These are phyloP conservation scores for Toxotes chatareus DNA, from an alignment of 2,113 vertebrate genomes.

Conservation along the genomic window DNA sequence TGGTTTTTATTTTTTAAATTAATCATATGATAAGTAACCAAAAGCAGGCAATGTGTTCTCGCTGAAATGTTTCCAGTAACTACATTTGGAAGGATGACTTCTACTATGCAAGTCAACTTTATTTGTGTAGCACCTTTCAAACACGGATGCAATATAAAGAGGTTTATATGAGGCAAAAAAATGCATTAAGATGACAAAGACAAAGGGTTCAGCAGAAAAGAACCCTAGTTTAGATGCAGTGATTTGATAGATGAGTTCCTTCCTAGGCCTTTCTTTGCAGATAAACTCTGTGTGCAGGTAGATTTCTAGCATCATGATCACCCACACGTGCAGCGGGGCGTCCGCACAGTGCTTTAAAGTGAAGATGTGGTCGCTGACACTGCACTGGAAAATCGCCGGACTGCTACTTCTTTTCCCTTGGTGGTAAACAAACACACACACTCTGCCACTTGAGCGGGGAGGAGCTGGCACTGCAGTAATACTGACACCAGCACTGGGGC, in stretches of 20 bases:
- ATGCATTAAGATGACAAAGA: neutral
- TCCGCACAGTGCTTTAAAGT: constrained; percentile 39
- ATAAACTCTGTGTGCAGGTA: constrained; percentile 33
- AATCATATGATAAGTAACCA: neutral
- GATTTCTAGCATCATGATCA: constrained; percentile 19
- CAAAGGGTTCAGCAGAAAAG: no score
- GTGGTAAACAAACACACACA: constrained; percentile 73
- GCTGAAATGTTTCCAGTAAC: neutral
- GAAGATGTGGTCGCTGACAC: constrained; percentile 68
- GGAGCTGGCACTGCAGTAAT: constrained; percentile 68
- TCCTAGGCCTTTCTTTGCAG: constrained; percentile 20
- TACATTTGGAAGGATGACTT: no score
- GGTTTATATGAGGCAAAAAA: neutral
- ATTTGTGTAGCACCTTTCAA: neutral
- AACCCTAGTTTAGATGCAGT: neutral
- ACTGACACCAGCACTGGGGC: constrained; percentile 45
- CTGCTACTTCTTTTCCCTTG: constrained; percentile 78
- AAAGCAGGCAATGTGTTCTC: neutral
- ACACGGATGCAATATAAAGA: neutral
- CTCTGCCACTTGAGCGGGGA: constrained; percentile 56
- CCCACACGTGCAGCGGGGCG: constrained; percentile 38
- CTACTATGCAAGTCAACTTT: no score
- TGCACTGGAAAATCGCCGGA: constrained; percentile 61
- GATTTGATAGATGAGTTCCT: constrained; percentile 6
- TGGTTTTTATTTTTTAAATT: neutral